phyloP scores from a whole-genome alignment of 2,888 invertebrate genomes.

The Dorcus hopei region DNA sequence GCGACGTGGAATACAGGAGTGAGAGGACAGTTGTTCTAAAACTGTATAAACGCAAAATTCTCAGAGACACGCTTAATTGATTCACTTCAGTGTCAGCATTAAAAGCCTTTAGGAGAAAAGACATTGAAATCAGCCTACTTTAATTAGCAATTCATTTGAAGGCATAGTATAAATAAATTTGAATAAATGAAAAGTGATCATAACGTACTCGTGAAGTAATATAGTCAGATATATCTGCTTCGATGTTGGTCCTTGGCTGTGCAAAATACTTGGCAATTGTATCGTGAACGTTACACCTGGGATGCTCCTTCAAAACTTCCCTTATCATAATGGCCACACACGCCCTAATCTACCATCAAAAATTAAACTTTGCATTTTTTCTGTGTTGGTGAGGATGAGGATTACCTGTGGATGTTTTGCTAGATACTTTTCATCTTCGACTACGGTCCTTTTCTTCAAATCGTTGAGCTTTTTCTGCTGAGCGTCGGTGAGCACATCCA shows the following conservation, averaged over 20 bases:
- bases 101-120: too few relatives aligned
- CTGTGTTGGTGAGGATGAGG: background rate
- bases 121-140: too few relatives aligned
- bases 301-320: constrained; percentile 31
- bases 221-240: constrained; percentile 30
- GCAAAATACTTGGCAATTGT: constrained; percentile 34
- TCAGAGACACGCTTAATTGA: too few relatives aligned
- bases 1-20: too few relatives aligned
- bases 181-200: too few relatives aligned
- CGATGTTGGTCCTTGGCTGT: constrained; percentile 29
- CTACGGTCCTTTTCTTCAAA: constrained; percentile 34
- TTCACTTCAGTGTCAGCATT: too few relatives aligned
- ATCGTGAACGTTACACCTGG: constrained; percentile 32
- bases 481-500: constrained; percentile 31
- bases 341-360: constrained; percentile 34
- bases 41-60: too few relatives aligned
- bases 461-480: constrained; percentile 38
- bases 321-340: constrained; percentile 32
- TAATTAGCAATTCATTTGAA: too few relatives aligned
- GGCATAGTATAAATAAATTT: too few relatives aligned
- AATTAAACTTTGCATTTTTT: background rate
- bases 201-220: constrained; percentile 19
- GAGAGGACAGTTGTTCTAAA: too few relatives aligned
- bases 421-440: constrained; percentile 40
- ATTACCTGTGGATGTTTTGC: constrained; percentile 41